A percentile compares a stretch with the other conserved stretches of the same genome.
Evolutionary conservation across 2,797 vertebrate species (phyloP).

Genomic region (Acipenser ruthenus): DNA sequence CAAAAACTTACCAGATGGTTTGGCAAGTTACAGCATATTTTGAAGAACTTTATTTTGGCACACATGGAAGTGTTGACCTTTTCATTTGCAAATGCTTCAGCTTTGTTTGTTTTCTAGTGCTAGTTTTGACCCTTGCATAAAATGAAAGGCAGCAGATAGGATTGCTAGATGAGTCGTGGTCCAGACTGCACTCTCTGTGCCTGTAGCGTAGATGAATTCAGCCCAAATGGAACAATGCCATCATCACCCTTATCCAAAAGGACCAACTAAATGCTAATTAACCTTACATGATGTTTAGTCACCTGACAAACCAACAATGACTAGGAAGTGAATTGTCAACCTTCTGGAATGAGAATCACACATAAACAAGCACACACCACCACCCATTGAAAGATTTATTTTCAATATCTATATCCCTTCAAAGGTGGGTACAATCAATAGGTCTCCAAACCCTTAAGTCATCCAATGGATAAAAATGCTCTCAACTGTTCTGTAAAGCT

Average conservation of each 20-base stretch:
- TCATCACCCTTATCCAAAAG: not conserved
- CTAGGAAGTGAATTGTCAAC: not conserved
- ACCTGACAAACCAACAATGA: slow-evolving; percentile 9
- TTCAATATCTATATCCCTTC: not conserved
- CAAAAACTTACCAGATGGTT: not conserved
- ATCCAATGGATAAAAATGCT: too few relatives aligned
- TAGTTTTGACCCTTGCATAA: slow-evolving; percentile 21
- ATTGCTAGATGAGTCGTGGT: slow-evolving; percentile 33
- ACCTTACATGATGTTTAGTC: not conserved
- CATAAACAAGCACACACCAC: slow-evolving; percentile 5
- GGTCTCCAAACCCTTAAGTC: too few relatives aligned
- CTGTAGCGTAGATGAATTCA: slow-evolving; percentile 7
- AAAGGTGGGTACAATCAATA: too few relatives aligned
- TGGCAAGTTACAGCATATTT: not conserved
- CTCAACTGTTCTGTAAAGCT: too few relatives aligned
- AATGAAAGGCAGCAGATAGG: slow-evolving; percentile 17
- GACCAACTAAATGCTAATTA: not conserved
- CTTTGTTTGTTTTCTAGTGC: slow-evolving; percentile 6
- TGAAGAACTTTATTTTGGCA: slow-evolving; percentile 8
- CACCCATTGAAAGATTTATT: not conserved
- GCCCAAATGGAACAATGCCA: slow-evolving; percentile 32
- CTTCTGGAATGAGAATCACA: slow-evolving; percentile 10
- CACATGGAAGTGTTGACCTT: slow-evolving; percentile 4
- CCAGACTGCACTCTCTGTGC: slow-evolving; percentile 6
- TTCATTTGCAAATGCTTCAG: slow-evolving; percentile 25